Base-by-base conservation (phyloP, 2,113 vertebrate genomes). In the Peromyscus polionotus region DNA sequence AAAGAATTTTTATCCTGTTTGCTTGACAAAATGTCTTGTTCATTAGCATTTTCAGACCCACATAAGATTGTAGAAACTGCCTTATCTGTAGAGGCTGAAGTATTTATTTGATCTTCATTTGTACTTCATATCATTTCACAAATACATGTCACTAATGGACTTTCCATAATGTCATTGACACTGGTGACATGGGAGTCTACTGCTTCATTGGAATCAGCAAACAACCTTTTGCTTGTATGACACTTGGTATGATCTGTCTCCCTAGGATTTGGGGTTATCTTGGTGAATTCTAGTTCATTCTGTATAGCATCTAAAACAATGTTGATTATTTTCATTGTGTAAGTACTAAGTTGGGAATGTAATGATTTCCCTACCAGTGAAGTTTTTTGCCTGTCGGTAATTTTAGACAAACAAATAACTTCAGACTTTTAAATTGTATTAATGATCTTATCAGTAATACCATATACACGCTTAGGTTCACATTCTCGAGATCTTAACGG, bases 281-380 rank as follows among this genome's bases (percentile, higher is more conserved):
- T 80, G 31, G 0, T 61, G 28, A 73, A 26, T 39, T 97, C 96
- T 42, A 98, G 31, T 94, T 98, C 96, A 81, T 85, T 96, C 90
- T 97, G 96, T 57, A 98, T 96, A 65, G 98, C 97, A 76, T 1
- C 59, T 63, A 98, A 93, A 95, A 98, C 95, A 28, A 97, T 96
- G 57, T 94, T 95, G 48, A 98, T 97, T 31, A 98, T 92, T 96
- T 97, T 97, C 42, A 94, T 54, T 92, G 98, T 96, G 0, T 97
- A 98, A 68, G 72, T 39, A 67, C 91, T 94, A 79, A 98, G 97
- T 61, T 98, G 96, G 65, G 88, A 95, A 45, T 83, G 76, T 57
- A 98, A 87, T 63, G 83, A 94, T 65, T 86, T 68, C 22, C 79
- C 73, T 11, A 24, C 24, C 67, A 36, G 51, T 85, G 86, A 83